Conservation (phyloP, 2,113 vertebrate genomes). For the Himantopus leucocephalus region DNA sequence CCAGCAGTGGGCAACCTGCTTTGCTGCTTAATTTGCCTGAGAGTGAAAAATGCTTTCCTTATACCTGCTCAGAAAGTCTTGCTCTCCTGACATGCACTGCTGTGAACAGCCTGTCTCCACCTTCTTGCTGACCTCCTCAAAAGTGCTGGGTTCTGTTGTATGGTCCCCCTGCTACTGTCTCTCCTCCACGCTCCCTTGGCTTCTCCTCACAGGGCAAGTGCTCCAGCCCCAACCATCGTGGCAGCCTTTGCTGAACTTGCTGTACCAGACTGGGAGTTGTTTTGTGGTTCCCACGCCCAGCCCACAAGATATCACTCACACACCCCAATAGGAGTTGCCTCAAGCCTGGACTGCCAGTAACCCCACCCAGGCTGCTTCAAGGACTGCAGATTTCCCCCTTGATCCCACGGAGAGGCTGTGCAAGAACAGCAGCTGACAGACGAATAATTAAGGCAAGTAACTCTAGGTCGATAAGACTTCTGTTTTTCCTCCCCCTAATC, state of each 20-base stretch:
- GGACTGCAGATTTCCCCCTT: not conserved
- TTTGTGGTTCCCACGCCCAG: not conserved
- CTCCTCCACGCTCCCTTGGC: not conserved
- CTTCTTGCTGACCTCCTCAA: not conserved
- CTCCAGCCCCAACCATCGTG: not conserved
- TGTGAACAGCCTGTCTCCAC: not conserved
- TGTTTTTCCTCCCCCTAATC: not conserved
- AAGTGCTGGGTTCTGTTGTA: not conserved
- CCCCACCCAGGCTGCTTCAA: not conserved
- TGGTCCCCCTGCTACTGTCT: not conserved
- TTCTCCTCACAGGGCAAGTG: not conserved
- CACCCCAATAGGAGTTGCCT: not conserved
- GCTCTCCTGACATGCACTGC: not conserved
- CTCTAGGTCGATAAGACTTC: not conserved
- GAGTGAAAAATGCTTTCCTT: not conserved
- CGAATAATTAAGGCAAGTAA: not conserved
- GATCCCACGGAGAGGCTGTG: fast-evolving
- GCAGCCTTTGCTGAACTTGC: not conserved
- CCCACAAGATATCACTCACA: not conserved
- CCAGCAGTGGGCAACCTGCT: not conserved
- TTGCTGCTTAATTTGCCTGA: not conserved
- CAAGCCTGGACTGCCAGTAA: not conserved
- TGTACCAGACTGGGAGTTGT: fast-evolving
- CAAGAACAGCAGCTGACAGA: not conserved
- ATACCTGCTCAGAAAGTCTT: not conserved